phyloP scores from a whole-genome alignment of 1,140 invertebrate species.

The Heliothis subflexa region DNA sequence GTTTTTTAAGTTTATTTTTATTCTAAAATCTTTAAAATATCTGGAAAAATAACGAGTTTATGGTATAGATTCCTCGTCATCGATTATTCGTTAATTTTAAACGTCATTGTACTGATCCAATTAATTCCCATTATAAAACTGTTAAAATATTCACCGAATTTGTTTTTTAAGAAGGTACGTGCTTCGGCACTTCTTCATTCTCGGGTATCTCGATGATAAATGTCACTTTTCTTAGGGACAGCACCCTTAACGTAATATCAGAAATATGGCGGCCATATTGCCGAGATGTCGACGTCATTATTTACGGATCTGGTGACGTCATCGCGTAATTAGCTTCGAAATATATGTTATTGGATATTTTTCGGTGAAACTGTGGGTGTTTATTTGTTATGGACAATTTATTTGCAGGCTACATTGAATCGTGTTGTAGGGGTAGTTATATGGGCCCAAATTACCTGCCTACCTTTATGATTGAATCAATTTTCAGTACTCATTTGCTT shows the following conservation, averaged over 20 bases:
- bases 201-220: conserved; percentile 24
- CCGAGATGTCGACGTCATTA: conserved; percentile 43
- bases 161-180: neutral
- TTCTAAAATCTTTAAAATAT: no score
- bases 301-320: conserved; percentile 38
- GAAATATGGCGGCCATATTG: conserved; percentile 43
- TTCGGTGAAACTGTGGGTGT: neutral
- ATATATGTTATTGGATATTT: conserved; percentile 44
- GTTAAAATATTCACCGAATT: conserved; percentile 6
- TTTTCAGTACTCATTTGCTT: no score
- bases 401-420: neutral
- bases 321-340: conserved; percentile 39
- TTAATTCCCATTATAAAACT: neutral
- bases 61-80: no score
- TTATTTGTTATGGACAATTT: neutral
- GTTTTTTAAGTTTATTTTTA: no score
- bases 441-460: no score
- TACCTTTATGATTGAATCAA: no score
- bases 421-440: no score
- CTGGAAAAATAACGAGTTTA: no score
- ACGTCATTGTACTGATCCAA: no score
- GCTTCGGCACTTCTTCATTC: neutral
- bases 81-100: neutral
- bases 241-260: conserved; percentile 38
- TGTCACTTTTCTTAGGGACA: conserved; percentile 13